Conservation (phyloP, 2,113 vertebrate genomes). For the Riparia riparia region DNA sequence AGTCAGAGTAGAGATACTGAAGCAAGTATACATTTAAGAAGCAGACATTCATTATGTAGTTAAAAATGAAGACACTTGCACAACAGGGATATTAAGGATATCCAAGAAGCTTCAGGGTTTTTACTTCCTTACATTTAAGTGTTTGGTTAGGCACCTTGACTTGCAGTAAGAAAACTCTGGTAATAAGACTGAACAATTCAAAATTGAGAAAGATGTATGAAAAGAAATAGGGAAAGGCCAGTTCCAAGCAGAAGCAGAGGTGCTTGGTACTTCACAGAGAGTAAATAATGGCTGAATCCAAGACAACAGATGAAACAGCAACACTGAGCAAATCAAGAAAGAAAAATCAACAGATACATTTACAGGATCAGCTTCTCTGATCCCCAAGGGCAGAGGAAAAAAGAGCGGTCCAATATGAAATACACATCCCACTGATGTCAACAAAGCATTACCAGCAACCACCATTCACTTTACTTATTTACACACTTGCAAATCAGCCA, state of each 20-base stretch:
- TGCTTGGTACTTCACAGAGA: neutral
- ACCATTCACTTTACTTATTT: neutral
- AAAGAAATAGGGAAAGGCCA: neutral
- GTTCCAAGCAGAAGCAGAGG: neutral
- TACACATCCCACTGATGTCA: neutral
- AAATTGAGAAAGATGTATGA: neutral
- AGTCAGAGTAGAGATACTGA: neutral
- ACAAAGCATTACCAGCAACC: neutral
- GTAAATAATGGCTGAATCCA: neutral
- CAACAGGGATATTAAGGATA: neutral
- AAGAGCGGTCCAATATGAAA: neutral
- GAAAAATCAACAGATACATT: neutral
- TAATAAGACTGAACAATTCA: neutral
- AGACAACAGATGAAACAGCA: neutral
- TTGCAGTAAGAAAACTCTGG: neutral
- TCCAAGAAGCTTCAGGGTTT: neutral
- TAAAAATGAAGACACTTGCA: neutral
- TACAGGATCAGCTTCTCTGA: neutral
- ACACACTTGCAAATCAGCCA: neutral
- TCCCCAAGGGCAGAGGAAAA: neutral
- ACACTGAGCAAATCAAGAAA: neutral
- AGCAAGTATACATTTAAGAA: neutral
- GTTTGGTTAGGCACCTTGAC: neutral
- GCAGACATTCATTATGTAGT: neutral
- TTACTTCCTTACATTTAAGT: neutral